Evolutionary conservation across 2,888 invertebrate species (phyloP).

Genomic region (Thera britannica): DNA sequence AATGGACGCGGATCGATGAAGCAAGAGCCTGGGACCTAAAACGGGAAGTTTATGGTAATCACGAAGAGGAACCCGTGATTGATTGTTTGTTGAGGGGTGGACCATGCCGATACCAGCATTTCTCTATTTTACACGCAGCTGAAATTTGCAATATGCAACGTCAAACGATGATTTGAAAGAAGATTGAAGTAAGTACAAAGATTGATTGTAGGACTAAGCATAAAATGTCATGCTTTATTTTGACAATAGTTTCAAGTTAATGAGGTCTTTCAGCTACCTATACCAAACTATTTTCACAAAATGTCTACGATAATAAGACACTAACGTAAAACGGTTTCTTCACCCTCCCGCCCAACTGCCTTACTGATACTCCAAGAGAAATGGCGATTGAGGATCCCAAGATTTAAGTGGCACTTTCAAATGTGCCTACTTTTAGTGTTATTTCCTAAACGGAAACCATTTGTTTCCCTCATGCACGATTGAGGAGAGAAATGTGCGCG

Average conservation of each 20-base stretch:
- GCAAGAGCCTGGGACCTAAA: slow-evolving; percentile 76
- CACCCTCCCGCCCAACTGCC: slow-evolving; percentile 51
- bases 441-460: slow-evolving; percentile 83
- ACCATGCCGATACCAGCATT: slow-evolving; percentile 41
- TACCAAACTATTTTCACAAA: slow-evolving; percentile 16
- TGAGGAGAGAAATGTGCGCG: slow-evolving; percentile 70
- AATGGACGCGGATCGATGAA: slow-evolving; percentile 78
- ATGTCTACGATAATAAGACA: slow-evolving; percentile 24
- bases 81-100: slow-evolving; percentile 71
- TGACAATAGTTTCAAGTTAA: not conserved
- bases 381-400: slow-evolving; percentile 81
- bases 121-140: slow-evolving; percentile 15
- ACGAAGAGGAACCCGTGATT: slow-evolving; percentile 76
- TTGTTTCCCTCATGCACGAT: slow-evolving; percentile 79
- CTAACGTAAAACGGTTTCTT: slow-evolving; percentile 43
- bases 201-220: not conserved
- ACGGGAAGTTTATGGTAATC: slow-evolving; percentile 84
- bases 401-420: slow-evolving; percentile 83
- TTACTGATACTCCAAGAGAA: slow-evolving; percentile 76
- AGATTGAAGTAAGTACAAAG: not conserved
- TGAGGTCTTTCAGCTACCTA: slow-evolving; percentile 6
- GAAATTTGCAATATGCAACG: not conserved
- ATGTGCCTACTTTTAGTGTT: slow-evolving; percentile 84
- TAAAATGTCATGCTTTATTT: not conserved
- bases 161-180: not conserved